These are phyloP conservation scores for Ophioninae sp. DNA, from an alignment of 2,888 invertebrate species.

Conservation along the genomic window DNA sequence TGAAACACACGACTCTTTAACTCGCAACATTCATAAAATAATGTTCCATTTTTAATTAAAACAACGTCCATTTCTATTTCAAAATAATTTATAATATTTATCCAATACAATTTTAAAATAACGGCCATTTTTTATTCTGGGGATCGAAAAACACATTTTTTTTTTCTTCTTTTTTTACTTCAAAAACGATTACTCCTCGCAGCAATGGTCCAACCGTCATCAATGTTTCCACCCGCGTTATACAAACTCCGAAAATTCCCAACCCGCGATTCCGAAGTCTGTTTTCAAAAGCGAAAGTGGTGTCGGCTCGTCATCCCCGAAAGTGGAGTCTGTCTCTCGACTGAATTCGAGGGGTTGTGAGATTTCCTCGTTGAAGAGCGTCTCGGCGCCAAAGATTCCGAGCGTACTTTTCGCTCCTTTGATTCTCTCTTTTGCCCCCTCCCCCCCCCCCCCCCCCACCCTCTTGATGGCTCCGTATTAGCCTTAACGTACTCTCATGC, in stretches of 20 bases:
- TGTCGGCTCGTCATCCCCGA: slow-evolving; percentile 16
- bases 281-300: neutral
- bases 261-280: neutral
- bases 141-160: too few relatives aligned
- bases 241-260: neutral
- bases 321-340: slow-evolving; percentile 30
- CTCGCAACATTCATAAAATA: too few relatives aligned
- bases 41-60: too few relatives aligned
- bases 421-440: slow-evolving; percentile 7
- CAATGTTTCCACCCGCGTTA: neutral
- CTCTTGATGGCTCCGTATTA: slow-evolving; percentile 35
- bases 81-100: too few relatives aligned
- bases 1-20: too few relatives aligned
- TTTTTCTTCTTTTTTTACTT: neutral
- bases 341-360: slow-evolving; percentile 34
- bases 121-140: too few relatives aligned
- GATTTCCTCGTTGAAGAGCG: slow-evolving; percentile 46
- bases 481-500: slow-evolving; percentile 46
- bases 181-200: neutral
- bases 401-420: slow-evolving; percentile 39
- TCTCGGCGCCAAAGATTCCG: slow-evolving; percentile 35
- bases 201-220: neutral
- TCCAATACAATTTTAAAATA: too few relatives aligned
- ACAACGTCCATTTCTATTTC: too few relatives aligned
- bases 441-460: neutral